Evolutionary conservation across 2,888 invertebrate species (phyloP).

Genomic region (Pyrrhosoma nymphula): DNA sequence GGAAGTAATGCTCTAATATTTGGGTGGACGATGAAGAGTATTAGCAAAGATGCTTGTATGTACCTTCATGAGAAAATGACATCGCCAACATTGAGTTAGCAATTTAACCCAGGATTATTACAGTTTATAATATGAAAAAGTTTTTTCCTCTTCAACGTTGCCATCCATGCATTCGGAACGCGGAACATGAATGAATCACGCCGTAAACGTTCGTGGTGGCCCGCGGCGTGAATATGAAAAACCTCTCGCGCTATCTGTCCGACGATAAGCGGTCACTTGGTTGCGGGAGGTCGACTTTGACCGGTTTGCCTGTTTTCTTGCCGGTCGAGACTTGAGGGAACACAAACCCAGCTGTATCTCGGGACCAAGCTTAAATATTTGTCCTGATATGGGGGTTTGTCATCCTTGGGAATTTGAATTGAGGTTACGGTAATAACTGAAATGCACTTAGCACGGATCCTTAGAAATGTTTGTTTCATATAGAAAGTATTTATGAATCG

Average conservation of each 20-base stretch:
- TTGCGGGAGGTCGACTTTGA: slow-evolving; percentile 63
- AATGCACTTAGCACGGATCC: no score
- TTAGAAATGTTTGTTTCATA: no score
- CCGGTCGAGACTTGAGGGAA: slow-evolving; percentile 23
- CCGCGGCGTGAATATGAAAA: slow-evolving; percentile 51
- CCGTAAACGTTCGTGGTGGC: slow-evolving; percentile 14
- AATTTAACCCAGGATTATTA: neutral
- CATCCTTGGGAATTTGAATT: neutral
- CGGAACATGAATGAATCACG: slow-evolving; percentile 53
- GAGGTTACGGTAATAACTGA: neutral
- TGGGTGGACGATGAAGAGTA: neutral
- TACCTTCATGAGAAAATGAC: no score
- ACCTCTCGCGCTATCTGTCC: slow-evolving; percentile 20
- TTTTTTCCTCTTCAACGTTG: neutral
- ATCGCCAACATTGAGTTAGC: neutral
- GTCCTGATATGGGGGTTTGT: neutral
- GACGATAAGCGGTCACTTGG: slow-evolving; percentile 51
- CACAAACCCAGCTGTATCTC: neutral
- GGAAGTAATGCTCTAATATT: neutral
- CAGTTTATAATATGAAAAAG: neutral
- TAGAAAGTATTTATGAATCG: no score
- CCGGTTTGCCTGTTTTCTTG: slow-evolving; percentile 44
- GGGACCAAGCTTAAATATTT: neutral
- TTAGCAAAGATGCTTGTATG: neutral
- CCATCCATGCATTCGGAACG: neutral